Percentiles rank a stretch among this genome's conserved stretches.
Evolutionary conservation across 2,797 vertebrate genomes (phyloP).

Genomic region (Sitta carolinensis): DNA sequence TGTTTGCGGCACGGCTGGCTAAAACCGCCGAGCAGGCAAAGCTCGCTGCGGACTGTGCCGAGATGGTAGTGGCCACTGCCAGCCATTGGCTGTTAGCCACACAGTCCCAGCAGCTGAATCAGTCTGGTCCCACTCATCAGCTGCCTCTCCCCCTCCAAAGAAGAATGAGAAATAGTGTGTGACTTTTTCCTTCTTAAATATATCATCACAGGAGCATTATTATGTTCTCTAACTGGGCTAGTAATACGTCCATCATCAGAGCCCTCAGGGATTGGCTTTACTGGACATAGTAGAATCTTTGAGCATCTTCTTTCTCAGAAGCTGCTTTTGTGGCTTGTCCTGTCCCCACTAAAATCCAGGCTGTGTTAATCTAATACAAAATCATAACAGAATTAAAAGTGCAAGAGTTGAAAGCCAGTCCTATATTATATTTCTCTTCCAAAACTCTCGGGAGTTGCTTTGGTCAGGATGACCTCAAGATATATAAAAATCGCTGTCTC

Average conservation of each 20-base stretch:
- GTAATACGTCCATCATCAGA: neutral
- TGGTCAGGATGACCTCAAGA: too few relatives aligned
- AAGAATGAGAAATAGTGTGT: too few relatives aligned
- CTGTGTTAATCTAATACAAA: neutral
- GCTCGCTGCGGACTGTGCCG: fast-evolving
- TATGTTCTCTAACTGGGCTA: neutral
- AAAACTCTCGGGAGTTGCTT: neutral
- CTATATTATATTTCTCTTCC: neutral
- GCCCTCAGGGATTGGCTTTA: neutral
- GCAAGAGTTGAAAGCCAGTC: neutral
- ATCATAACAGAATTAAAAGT: neutral
- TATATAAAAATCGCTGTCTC: too few relatives aligned
- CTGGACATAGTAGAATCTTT: neutral
- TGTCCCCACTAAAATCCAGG: neutral
- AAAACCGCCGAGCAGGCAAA: neutral
- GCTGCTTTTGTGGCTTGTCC: neutral
- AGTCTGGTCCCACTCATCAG: too few relatives aligned
- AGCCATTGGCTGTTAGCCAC: too few relatives aligned
- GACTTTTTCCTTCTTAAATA: neutral
- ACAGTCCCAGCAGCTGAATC: too few relatives aligned
- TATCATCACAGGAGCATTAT: too few relatives aligned
- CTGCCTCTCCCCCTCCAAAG: fast-evolving
- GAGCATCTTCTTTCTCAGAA: neutral
- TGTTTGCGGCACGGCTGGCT: neutral
- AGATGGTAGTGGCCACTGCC: fast-evolving